Conservation (phyloP, 2,888 invertebrate species). For the Cheilosia urbana region DNA sequence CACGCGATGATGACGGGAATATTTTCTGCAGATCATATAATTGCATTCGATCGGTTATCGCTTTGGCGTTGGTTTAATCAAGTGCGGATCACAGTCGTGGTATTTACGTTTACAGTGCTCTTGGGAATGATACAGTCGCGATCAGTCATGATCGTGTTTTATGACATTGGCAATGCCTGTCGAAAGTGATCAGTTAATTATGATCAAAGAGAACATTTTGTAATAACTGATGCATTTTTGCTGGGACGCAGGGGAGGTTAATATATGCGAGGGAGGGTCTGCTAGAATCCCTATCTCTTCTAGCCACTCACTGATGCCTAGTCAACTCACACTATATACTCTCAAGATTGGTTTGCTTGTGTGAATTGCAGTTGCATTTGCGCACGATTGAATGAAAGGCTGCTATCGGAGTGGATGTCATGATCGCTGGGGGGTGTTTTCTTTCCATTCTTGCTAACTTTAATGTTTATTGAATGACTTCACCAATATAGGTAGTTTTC, state of each 20-base stretch:
- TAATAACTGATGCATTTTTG: background rate
- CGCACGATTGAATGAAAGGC: constrained; percentile 56
- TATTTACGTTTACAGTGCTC: background rate
- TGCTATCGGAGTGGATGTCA: constrained; percentile 37
- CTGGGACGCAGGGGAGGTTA: no score
- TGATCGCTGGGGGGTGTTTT: constrained; percentile 65
- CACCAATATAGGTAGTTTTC: no score
- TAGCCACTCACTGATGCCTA: constrained; percentile 38
- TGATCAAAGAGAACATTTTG: constrained; percentile 10
- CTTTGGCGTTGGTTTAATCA: constrained; percentile 41
- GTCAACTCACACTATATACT: background rate
- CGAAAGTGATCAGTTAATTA: constrained; percentile 22
- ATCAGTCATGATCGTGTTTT: constrained; percentile 23
- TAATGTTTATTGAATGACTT: constrained; percentile 37
- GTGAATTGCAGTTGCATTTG: constrained; percentile 49
- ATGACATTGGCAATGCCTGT: constrained; percentile 22
- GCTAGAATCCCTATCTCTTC: no score
- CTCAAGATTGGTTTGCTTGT: background rate
- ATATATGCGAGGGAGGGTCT: background rate
- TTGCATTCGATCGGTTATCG: constrained; percentile 23
- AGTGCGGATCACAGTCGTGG: constrained; percentile 7
- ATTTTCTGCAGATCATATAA: constrained; percentile 21
- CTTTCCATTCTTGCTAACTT: constrained; percentile 10
- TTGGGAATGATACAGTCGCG: constrained; percentile 33
- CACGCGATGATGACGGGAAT: constrained; percentile 55